Percentiles rank a stretch among this genome's conserved stretches.
Conservation (phyloP, 2,797 vertebrate genomes). For the Apogon talboti region DNA sequence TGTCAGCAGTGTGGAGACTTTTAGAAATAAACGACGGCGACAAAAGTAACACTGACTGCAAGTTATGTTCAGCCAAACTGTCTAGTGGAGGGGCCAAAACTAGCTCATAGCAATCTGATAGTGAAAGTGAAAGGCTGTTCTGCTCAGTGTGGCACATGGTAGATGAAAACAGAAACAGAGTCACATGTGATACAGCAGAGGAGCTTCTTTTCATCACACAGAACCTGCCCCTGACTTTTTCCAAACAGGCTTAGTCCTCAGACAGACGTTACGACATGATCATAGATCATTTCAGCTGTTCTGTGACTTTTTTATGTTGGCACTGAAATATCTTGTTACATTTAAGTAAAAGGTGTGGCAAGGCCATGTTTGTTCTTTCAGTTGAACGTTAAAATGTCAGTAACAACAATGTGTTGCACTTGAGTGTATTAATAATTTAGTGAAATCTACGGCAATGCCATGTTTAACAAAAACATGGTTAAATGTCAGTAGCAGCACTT, state of each 20-base stretch:
- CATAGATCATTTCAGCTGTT: too few species aligned
- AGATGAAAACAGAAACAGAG: conserved; percentile 4
- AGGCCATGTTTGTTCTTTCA: background rate
- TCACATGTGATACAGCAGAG: background rate
- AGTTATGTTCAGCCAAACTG: background rate
- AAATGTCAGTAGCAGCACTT: too few species aligned
- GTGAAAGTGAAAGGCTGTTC: conserved; percentile 1
- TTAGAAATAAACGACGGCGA: background rate
- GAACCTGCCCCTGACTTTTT: background rate
- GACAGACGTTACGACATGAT: too few species aligned
- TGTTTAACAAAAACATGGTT: background rate
- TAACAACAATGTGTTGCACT: background rate
- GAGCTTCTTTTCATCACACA: conserved; percentile 11
- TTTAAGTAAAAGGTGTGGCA: background rate
- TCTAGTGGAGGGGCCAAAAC: background rate
- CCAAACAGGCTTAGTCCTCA: background rate
- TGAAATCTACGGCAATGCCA: background rate
- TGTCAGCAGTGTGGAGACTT: too few species aligned
- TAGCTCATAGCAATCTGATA: background rate
- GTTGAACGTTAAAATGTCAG: background rate
- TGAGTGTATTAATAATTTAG: background rate
- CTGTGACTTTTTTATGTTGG: too few species aligned
- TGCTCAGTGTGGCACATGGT: background rate
- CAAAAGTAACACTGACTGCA: conserved; percentile 4
- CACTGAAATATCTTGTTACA: too few species aligned